Percentiles rank a stretch among this genome's conserved stretches.
Evolutionary conservation across 2,888 invertebrate genomes (phyloP).

Genomic region (Spodoptera exigua): DNA sequence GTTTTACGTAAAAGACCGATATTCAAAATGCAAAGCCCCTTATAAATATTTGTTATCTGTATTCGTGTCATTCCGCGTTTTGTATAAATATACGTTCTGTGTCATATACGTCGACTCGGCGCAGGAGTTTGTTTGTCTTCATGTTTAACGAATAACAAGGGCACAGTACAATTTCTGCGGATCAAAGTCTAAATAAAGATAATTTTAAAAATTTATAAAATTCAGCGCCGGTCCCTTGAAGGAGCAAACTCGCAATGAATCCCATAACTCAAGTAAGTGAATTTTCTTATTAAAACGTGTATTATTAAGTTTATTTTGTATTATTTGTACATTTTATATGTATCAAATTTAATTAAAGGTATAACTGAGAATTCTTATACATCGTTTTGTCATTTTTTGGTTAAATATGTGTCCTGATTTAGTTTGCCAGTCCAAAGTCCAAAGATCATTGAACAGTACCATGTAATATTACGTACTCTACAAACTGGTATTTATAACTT

Average conservation of each 20-base stretch:
- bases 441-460: slow-evolving; percentile 59
- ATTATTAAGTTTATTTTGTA: background rate
- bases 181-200: slow-evolving; percentile 44
- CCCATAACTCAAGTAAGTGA: slow-evolving; percentile 74
- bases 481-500: slow-evolving; percentile 14
- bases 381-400: background rate
- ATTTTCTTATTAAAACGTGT: slow-evolving; percentile 12
- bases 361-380: no score
- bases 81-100: slow-evolving; percentile 29
- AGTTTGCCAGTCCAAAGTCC: slow-evolving; percentile 52
- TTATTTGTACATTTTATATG: no score
- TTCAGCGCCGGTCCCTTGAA: background rate
- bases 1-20: slow-evolving; percentile 23
- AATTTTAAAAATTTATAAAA: slow-evolving; percentile 5
- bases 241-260: slow-evolving; percentile 66
- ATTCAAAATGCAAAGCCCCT: slow-evolving; percentile 12
- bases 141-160: slow-evolving; percentile 37
- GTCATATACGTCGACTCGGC: slow-evolving; percentile 40
- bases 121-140: slow-evolving; percentile 55
- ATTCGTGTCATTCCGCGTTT: slow-evolving; percentile 13
- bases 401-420: slow-evolving; percentile 7
- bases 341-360: no score
- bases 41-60: slow-evolving; percentile 38
- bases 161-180: slow-evolving; percentile 41
- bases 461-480: slow-evolving; percentile 7